Evolutionary conservation across 2,888 invertebrate species (phyloP).

Genomic region (Drosophila colorata): DNA sequence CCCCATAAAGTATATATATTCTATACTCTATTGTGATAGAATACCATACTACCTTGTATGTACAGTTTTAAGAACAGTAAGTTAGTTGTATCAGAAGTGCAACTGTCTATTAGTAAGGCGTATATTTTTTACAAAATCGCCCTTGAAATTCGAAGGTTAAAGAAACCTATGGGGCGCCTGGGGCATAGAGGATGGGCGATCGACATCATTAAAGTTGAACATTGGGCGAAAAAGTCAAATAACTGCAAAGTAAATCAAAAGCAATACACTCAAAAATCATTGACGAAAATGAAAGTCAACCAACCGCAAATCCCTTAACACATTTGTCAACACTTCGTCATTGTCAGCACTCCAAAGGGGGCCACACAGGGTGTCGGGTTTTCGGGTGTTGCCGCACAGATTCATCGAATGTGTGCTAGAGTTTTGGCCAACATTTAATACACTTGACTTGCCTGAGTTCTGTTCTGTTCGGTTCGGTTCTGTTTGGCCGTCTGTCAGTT

Average conservation of each 20-base stretch:
- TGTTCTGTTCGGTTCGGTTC: conserved; percentile 7
- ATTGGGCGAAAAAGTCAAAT: conserved; percentile 20
- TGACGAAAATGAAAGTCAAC: conserved; percentile 67
- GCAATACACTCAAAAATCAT: conserved; percentile 65
- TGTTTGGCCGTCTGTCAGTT: conserved; percentile 21
- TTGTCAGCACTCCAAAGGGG: conserved; percentile 66
- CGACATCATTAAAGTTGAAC: conserved; percentile 36
- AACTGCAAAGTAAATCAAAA: conserved; percentile 62
- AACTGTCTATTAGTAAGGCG: no score
- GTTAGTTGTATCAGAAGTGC: no score
- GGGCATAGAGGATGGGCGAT: not conserved
- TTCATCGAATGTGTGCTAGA: conserved; percentile 30
- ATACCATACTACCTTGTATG: no score
- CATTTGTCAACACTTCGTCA: conserved; percentile 84
- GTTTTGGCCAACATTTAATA: conserved; percentile 72
- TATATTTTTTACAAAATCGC: no score
- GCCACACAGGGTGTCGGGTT: conserved; percentile 9
- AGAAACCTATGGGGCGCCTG: no score
- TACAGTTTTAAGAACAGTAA: no score
- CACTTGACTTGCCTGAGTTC: conserved; percentile 57
- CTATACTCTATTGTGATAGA: no score
- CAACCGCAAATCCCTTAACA: conserved; percentile 83
- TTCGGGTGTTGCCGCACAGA: conserved; percentile 20
- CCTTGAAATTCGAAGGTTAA: no score
- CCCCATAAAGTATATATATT: no score